Evolutionary conservation across 2,888 invertebrate genomes (phyloP).

Genomic region (Ganaspis brasiliensis): DNA sequence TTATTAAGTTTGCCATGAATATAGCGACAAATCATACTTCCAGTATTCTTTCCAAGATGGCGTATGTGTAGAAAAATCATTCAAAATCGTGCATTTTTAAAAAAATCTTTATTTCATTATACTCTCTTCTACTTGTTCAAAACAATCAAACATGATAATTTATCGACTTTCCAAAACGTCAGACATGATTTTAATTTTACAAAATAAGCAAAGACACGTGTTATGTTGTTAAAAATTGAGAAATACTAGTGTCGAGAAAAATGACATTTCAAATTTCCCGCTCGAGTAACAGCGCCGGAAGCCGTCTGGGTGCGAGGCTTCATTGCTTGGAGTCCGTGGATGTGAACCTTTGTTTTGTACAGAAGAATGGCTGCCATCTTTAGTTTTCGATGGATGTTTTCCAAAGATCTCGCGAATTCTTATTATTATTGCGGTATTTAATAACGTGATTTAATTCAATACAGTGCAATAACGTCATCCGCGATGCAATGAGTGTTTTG

Average conservation of each 20-base stretch:
- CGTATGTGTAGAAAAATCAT: not conserved
- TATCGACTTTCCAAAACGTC: not conserved
- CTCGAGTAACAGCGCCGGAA: slow-evolving; percentile 70
- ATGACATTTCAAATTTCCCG: slow-evolving; percentile 65
- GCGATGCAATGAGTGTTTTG: slow-evolving; percentile 78
- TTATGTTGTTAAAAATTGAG: not conserved
- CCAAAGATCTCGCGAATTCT: slow-evolving; percentile 81
- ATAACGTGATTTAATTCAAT: slow-evolving; percentile 77
- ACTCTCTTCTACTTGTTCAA: not conserved
- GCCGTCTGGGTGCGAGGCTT: slow-evolving; percentile 77
- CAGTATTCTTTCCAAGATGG: not conserved
- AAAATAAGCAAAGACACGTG: too few relatives aligned
- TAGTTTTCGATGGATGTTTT: slow-evolving; percentile 91
- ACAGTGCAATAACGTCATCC: slow-evolving; percentile 78
- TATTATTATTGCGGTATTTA: slow-evolving; percentile 74
- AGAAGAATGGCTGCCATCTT: slow-evolving; percentile 93
- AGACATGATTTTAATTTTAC: too few relatives aligned
- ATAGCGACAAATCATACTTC: slow-evolving; percentile 15
- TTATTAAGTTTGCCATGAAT: slow-evolving; percentile 19
- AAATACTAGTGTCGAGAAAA: not conserved
- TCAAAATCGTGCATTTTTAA: not conserved
- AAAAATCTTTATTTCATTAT: not conserved
- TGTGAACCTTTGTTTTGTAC: slow-evolving; percentile 88
- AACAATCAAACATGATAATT: not conserved
- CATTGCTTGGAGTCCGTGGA: slow-evolving; percentile 78